A percentile compares a stretch with the other conserved stretches of the same genome.
These are phyloP conservation scores for Xestia xanthographa DNA, from an alignment of 2,888 invertebrate genomes.

Conservation along the genomic window DNA sequence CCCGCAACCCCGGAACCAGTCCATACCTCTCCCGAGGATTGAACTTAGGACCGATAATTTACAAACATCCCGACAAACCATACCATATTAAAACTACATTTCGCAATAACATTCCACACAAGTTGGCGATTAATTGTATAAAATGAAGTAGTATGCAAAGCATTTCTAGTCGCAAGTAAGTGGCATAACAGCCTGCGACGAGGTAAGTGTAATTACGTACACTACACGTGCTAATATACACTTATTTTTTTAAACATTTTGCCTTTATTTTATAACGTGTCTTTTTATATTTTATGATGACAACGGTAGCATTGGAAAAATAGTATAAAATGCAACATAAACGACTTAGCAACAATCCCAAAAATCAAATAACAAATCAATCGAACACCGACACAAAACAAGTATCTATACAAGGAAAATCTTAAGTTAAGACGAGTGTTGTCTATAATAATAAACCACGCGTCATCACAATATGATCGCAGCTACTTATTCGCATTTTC, in stretches of 20 bases:
- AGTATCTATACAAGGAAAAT: constrained; percentile 68
- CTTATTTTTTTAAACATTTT: background rate
- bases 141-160: constrained; percentile 40
- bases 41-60: constrained; percentile 28
- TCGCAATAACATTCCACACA: constrained; percentile 21
- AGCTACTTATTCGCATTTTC: constrained; percentile 68
- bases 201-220: constrained; percentile 44
- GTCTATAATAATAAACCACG: constrained; percentile 67
- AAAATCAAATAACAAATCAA: constrained; percentile 10
- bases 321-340: background rate
- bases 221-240: constrained; percentile 20
- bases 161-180: constrained; percentile 31
- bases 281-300: background rate
- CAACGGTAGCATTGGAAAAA: background rate
- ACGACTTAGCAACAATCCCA: background rate
- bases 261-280: background rate
- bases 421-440: constrained; percentile 50
- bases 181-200: constrained; percentile 9
- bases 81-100: constrained; percentile 34
- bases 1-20: too few relatives aligned
- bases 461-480: constrained; percentile 65
- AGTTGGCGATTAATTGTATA: constrained; percentile 40
- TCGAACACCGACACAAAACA: constrained; percentile 31
- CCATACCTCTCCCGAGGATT: constrained; percentile 7
- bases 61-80: background rate